phyloP scores from a whole-genome alignment of 2,888 invertebrate species.

The Abrostola tripartita region DNA sequence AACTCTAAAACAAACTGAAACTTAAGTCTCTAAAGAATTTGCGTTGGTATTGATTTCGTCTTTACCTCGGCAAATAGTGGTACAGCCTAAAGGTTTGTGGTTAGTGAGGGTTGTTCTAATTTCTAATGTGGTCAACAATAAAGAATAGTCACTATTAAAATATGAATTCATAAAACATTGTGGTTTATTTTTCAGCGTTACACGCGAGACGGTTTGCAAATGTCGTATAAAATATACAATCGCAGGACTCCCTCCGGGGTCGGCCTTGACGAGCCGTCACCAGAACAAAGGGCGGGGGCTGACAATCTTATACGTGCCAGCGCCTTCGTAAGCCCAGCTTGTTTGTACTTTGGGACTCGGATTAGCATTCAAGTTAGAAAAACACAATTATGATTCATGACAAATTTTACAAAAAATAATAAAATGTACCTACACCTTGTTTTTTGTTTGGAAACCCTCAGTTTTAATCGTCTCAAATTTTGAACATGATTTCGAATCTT shows the following conservation, averaged over 20 bases:
- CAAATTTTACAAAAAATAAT: constrained; percentile 10
- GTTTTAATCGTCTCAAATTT: not conserved
- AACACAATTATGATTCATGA: constrained; percentile 30
- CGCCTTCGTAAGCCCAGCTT: constrained; percentile 46
- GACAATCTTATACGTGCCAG: constrained; percentile 55
- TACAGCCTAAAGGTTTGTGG: too few relatives aligned
- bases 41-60: not conserved
- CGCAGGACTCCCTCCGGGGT: constrained; percentile 53
- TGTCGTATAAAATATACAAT: constrained; percentile 52
- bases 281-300: constrained; percentile 69
- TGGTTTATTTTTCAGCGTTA: constrained; percentile 49
- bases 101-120: too few relatives aligned
- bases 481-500: too few relatives aligned
- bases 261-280: constrained; percentile 66
- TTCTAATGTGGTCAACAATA: too few relatives aligned
- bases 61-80: not conserved
- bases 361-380: constrained; percentile 23
- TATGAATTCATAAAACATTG: not conserved
- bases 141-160: too few relatives aligned
- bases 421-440: not conserved
- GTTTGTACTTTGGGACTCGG: constrained; percentile 38
- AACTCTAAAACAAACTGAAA: not conserved
- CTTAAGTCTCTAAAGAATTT: not conserved
- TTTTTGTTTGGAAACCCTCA: not conserved
- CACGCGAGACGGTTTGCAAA: constrained; percentile 46